A percentile compares a stretch with the other conserved stretches of the same genome.
These are phyloP conservation scores for Lepeophtheirus nordmannii DNA, from an alignment of 2,888 invertebrate genomes.

Conservation along the genomic window DNA sequence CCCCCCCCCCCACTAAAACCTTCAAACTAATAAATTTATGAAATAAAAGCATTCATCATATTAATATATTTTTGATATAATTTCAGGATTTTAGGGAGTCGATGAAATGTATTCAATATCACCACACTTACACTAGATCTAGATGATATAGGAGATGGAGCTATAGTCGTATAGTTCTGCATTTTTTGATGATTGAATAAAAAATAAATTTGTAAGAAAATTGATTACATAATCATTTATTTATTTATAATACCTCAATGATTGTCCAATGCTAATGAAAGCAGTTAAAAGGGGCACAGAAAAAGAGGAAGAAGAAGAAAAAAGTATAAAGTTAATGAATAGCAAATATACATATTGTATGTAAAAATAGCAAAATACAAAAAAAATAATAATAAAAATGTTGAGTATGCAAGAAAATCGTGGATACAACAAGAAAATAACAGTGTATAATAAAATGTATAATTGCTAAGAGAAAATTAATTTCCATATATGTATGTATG, in stretches of 20 bases:
- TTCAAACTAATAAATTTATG: background rate
- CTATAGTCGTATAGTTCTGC: conserved; percentile 73
- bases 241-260: conserved; percentile 14
- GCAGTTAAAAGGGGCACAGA: background rate
- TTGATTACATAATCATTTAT: conserved; percentile 12
- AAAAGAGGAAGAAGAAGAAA: background rate
- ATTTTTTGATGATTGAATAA: conserved; percentile 32
- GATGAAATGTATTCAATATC: background rate
- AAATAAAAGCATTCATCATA: background rate
- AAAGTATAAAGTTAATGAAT: background rate
- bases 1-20: background rate
- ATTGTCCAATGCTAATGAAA: background rate
- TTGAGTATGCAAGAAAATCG: too few relatives aligned
- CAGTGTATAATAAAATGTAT: too few relatives aligned
- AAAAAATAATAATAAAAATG: too few relatives aligned
- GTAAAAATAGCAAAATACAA: too few relatives aligned
- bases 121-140: conserved; percentile 17
- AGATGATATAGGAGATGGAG: conserved; percentile 19
- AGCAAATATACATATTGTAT: background rate
- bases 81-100: too few relatives aligned
- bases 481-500: too few relatives aligned
- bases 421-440: too few relatives aligned
- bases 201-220: conserved; percentile 18
- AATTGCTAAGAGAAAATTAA: too few relatives aligned
- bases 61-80: background rate